Percentiles rank a stretch among this genome's conserved stretches.
Conservation (phyloP, 2,888 invertebrate species). For the Glyphotaelius pellucidus region DNA sequence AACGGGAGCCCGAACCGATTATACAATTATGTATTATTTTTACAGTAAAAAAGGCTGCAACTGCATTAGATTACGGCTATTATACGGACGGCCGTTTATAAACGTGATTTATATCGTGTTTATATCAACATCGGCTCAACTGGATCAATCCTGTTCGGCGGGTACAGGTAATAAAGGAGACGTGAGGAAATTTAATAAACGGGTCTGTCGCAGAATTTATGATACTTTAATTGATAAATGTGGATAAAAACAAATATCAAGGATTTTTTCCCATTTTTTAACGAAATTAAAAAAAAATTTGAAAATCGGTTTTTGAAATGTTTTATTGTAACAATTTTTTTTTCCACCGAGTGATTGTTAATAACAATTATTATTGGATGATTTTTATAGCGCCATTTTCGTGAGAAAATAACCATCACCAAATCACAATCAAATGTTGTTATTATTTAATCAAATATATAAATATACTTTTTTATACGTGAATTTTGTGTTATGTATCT, state of each 20-base stretch:
- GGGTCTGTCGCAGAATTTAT: background rate
- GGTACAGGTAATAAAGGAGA: background rate
- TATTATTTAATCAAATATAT: too few species aligned
- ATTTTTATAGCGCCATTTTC: too few species aligned
- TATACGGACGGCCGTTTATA: slow-evolving; percentile 55
- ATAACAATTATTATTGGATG: too few species aligned
- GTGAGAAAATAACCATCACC: too few species aligned
- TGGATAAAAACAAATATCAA: too few species aligned
- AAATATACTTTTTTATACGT: too few species aligned
- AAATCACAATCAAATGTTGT: too few species aligned
- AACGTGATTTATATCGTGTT: slow-evolving; percentile 61
- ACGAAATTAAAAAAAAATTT: background rate
- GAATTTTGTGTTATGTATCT: too few species aligned
- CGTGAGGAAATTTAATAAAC: background rate
- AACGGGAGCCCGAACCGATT: slow-evolving; percentile 60
- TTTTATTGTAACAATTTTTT: background rate
- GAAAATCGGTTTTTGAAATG: too few species aligned
- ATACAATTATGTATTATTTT: slow-evolving; percentile 54
- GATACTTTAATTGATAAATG: too few species aligned
- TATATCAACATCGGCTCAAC: slow-evolving; percentile 17
- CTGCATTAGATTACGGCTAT: slow-evolving; percentile 61
- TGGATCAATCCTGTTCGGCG: background rate
- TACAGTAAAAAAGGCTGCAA: slow-evolving; percentile 42
- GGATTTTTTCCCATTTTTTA: background rate
- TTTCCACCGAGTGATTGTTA: too few species aligned